Evolutionary conservation across 1,140 invertebrate genomes (phyloP), one percentile per base, ranked within the genome.

Genomic region (Drosophila equinoxialis): DNA sequence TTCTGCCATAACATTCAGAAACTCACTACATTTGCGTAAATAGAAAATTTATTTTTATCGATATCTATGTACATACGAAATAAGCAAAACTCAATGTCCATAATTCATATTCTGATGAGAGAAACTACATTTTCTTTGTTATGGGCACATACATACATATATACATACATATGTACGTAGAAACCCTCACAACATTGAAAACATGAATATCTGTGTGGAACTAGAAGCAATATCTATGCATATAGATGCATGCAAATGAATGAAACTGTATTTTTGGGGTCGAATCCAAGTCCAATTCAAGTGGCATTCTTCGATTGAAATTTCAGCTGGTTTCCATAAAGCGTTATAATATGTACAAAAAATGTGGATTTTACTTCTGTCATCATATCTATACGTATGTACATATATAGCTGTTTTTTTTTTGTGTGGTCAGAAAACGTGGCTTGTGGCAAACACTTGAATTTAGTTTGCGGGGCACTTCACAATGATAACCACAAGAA

Each of bases 351-450:
- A 80, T 83, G 30, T 30, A 30, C 30, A 30, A 80, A 79, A 87
- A 89, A 89, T 87, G 83, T 77, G 35, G 74, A 61, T 79, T 81
- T 83, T 74, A 70, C 83, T 83, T 66, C 30, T 67, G 55, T 65
- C 51, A 30, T 48, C 14, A 48, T 48, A 14, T 48, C 45, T 17
- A 48, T 48, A 45, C 11, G 41, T 14, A 17, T 17, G 6, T 45
- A 45, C 5, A n/a, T 48, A 48, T 39, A 11, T 6, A 2, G 17
- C 2, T 48, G 6, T 23, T 51, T 20, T 23, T 5, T 7, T 51
- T 23, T 51, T 23, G 1, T 23, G 45, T 51, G 45, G 45, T 51
- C 8, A 20, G 17, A 51, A 23, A 51, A 23, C 45, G 45, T 51
- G 45, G 45, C 45, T 23, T 51, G 45, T 51, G 45, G 45, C 45